These are phyloP conservation scores for Napeogenes sylphis DNA, from an alignment of 2,888 invertebrate species.

Conservation along the genomic window DNA sequence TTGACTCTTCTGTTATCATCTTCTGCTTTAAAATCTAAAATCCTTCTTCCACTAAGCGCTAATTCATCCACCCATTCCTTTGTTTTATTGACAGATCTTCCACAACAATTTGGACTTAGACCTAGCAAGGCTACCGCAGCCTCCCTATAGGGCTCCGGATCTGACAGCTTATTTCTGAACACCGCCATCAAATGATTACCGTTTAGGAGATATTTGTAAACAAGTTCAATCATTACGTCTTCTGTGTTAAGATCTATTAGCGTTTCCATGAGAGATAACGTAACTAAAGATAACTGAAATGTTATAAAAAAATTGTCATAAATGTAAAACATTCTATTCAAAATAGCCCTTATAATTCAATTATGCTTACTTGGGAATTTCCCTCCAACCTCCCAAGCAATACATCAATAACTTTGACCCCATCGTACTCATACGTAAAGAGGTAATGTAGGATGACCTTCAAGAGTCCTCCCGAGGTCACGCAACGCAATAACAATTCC, in stretches of 20 bases:
- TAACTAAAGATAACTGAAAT: slow-evolving; percentile 87
- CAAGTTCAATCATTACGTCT: slow-evolving; percentile 95
- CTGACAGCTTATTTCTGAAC: slow-evolving; percentile 52
- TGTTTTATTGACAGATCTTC: slow-evolving; percentile 55
- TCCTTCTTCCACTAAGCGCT: slow-evolving; percentile 52
- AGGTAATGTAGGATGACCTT: slow-evolving; percentile 91
- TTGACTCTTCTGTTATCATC: slow-evolving; percentile 52
- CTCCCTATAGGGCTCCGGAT: slow-evolving; percentile 61
- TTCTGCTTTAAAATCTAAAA: slow-evolving; percentile 53
- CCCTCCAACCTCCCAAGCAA: slow-evolving; percentile 87
- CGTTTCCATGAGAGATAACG: slow-evolving; percentile 93
- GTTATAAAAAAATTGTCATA: not conserved
- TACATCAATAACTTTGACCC: slow-evolving; percentile 87
- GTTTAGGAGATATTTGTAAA: slow-evolving; percentile 85
- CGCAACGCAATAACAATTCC: slow-evolving; percentile 91
- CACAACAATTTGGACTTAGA: slow-evolving; percentile 81
- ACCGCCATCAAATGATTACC: slow-evolving; percentile 59
- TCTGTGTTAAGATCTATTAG: slow-evolving; percentile 95
- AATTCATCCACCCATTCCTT: slow-evolving; percentile 63
- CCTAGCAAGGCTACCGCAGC: slow-evolving; percentile 61
- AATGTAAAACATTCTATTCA: too few relatives aligned
- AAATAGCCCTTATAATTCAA: not conserved
- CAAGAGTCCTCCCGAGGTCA: slow-evolving; percentile 90
- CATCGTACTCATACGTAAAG: slow-evolving; percentile 89
- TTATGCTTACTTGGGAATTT: slow-evolving; percentile 81